Base-by-base conservation (phyloP, 2,113 vertebrate species). In the Brienomyrus brachyistius region DNA sequence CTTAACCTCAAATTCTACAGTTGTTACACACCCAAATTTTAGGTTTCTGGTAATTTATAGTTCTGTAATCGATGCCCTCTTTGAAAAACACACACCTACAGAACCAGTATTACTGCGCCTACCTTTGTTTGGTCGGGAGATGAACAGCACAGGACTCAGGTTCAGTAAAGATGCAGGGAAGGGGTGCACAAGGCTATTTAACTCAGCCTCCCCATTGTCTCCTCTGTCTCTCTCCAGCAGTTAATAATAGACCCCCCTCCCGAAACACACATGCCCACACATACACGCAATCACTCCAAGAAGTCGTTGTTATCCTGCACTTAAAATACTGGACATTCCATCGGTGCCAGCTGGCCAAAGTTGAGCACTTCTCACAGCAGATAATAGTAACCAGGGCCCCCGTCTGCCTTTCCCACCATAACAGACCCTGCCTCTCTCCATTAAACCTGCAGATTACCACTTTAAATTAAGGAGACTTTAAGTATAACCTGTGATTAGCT, bases 261-360 rank as follows among this genome's bases (percentile, higher is more conserved):
- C 40, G 11, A 31, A 17, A 74, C 17, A 35, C 45, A 35, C 70
- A 80, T 48, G 27, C 88, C 10, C 70, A 80, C 88, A 89, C 31
- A 89, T 1, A 80, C 47, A 80, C 47, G 62, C 87, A 70, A 52
- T 56, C 86, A 10, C 31, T 59, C 48, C 90, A 77, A 86, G 91
- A 87, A 56, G 91, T 88, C 86, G 45, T 91, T 54, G 85, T 91
- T 92, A 90, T 94, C 91, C 90, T 89, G 10, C 82, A 92, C 90
- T 88, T 92, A 88, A 92, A 91, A 89, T 90, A 88, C 90, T 91
- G 62, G 84, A 74, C 35, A 90, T 87, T 90, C 88, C 92, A 90
- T 90, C 91, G 88, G 90, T 89, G 86, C 88, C 93, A 91, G 89
- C 86, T 86, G 88, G 87, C 90, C 77, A 88, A 90, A 1, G 43